Conservation (phyloP, 1,140 invertebrate species). For the Drosophila carrolli region DNA sequence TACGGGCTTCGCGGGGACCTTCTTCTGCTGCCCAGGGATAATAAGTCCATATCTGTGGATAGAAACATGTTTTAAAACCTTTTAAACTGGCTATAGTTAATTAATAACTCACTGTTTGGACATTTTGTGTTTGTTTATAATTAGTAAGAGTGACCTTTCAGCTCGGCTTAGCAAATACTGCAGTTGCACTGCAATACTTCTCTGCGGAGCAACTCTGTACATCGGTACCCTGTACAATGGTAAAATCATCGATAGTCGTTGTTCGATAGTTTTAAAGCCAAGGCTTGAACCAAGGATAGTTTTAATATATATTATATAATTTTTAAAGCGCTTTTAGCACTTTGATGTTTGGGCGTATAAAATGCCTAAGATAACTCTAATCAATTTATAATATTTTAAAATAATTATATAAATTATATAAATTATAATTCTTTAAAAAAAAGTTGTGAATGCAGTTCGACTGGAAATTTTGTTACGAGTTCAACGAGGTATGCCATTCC, state of each 20-base stretch:
- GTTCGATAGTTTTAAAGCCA: neutral
- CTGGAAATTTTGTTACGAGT: no score
- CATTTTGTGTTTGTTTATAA: conserved; percentile 55
- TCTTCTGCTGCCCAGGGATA: conserved; percentile 73
- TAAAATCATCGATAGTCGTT: neutral
- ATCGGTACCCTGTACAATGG: neutral
- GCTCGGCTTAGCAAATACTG: neutral
- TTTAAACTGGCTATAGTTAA: neutral
- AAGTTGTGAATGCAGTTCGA: no score
- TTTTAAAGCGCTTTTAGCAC: neutral
- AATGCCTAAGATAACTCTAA: no score
- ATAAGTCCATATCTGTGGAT: conserved; percentile 76
- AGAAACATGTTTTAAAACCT: neutral
- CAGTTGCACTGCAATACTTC: neutral
- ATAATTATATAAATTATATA: no score
- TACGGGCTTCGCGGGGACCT: conserved; percentile 15
- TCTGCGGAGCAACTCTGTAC: neutral
- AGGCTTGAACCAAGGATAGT: neutral
- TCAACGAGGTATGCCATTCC: no score
- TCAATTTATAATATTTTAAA: no score
- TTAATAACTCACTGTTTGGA: conserved; percentile 74
- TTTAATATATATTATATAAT: neutral
- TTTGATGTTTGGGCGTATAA: no score
- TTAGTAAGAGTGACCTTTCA: neutral
- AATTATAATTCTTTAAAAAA: no score